Evolutionary conservation across 2,888 invertebrate species (phyloP), one percentile per base, ranked within the genome.

Genomic region (Apamea sordens): DNA sequence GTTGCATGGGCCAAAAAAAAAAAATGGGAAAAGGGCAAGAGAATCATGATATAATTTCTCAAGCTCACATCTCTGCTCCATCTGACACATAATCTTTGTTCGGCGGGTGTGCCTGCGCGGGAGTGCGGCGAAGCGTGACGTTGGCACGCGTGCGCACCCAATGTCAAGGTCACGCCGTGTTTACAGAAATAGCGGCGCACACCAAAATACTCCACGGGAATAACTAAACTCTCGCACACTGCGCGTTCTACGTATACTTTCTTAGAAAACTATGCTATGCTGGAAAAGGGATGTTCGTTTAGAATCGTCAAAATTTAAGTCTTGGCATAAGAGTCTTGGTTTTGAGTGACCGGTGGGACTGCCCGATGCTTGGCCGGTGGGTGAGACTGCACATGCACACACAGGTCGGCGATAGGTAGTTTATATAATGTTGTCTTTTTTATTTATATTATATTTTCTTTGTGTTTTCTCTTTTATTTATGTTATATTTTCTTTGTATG

Each of bases 161-260:
- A 90, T 91, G 92, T 92, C 92, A 92, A 91, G 92, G 92, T 74
- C 89, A 78, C 79, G 64, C 63, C n/a, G 69, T 77, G 84, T 87
- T 87, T 79, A 86, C 89, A 78, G 84, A 90, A 90, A 90, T 89
- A 86, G 87, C 83, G 44, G 68, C 79, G 75, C 79, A 74, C 73
- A 86, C 89, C 72, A 84, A 85, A 88, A 88, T 90, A 90, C 61
- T 76, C 32, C 41, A 68, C 84, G 64, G 73, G 82, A 87, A 86
- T 47, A 72, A 53, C 77, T 80, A 53, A 76, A 87, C 75, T 76
- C 73, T 47, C 77, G 68, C 61, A 36, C 36, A 59, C 44, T 68
- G 21, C 53, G 36, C 36, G 75, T 64, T 77, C 44, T 63, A 67
- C 28, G n/a, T n/a, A 68, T 73, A 64, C 50, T 75, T 69, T 78